Evolutionary conservation across 2,888 invertebrate genomes (phyloP).

Genomic region (Dinocampus coccinellae): DNA sequence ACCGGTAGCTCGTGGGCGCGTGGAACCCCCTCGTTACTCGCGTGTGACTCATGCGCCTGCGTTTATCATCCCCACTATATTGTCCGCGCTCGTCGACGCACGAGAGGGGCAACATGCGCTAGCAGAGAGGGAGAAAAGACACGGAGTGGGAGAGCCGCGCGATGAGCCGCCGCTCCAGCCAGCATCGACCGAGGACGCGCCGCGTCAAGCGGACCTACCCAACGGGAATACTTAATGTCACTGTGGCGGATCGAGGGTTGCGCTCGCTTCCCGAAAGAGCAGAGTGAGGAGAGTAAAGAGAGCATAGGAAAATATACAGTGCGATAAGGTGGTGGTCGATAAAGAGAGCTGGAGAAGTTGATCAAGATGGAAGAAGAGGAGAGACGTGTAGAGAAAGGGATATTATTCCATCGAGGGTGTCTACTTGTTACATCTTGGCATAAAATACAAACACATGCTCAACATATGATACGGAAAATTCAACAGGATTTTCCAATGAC

Average conservation of each 20-base stretch:
- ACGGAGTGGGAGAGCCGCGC: conserved; percentile 43
- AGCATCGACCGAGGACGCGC: conserved; percentile 63
- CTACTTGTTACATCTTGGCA: conserved; percentile 57
- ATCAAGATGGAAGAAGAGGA: conserved; percentile 22
- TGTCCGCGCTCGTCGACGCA: background rate
- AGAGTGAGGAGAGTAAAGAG: conserved; percentile 53
- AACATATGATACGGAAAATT: background rate
- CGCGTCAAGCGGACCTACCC: conserved; percentile 58
- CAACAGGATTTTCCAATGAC: background rate
- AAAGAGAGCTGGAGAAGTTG: conserved; percentile 36
- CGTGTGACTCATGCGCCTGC: background rate
- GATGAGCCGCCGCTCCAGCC: conserved; percentile 51
- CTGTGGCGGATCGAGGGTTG: conserved; percentile 50
- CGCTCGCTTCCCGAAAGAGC: conserved; percentile 61
- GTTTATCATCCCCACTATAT: conserved; percentile 28
- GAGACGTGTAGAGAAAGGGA: conserved; percentile 29
- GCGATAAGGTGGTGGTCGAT: conserved; percentile 21
- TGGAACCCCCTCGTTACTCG: background rate
- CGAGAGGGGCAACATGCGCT: conserved; percentile 9
- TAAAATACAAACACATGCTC: conserved; percentile 30
- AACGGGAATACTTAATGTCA: conserved; percentile 68
- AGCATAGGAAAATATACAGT: background rate
- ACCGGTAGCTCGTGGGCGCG: conserved; percentile 26
- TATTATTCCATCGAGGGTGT: conserved; percentile 45
- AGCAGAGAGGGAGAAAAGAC: conserved; percentile 31